These are phyloP conservation scores for Sminthurinus aureus DNA, from an alignment of 2,888 invertebrate genomes.

Conservation along the genomic window DNA sequence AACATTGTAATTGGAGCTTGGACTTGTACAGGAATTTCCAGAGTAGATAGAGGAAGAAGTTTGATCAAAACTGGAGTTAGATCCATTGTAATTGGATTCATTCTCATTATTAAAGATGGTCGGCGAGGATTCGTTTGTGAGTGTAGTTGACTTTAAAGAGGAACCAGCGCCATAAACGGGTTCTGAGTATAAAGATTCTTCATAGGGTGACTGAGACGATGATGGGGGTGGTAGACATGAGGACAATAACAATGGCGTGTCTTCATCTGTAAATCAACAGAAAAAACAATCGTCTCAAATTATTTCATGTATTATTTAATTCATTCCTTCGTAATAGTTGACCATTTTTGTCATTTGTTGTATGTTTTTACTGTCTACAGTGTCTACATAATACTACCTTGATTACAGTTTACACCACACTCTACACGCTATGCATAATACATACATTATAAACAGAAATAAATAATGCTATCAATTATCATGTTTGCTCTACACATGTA, in stretches of 20 bases:
- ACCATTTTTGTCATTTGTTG: background rate
- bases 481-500: background rate
- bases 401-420: background rate
- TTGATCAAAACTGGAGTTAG: background rate
- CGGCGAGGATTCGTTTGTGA: constrained; percentile 6
- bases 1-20: background rate
- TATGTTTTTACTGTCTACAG: background rate
- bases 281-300: background rate
- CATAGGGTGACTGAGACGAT: background rate
- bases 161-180: constrained; percentile 48
- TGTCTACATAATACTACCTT: background rate
- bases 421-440: background rate
- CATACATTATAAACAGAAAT: background rate
- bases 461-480: background rate
- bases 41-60: constrained; percentile 10
- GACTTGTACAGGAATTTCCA: constrained; percentile 4
- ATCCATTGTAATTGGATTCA: constrained; percentile 1
- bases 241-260: background rate
- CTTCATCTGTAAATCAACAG: constrained; percentile 14
- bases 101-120: background rate
- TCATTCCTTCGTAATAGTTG: no score
- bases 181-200: constrained; percentile 58
- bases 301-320: no score
- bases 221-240: constrained; percentile 47
- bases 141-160: background rate